Percentiles rank a stretch among this genome's conserved stretches.
phyloP scores from a whole-genome alignment of 2,888 invertebrate genomes.

The Sturmia bella region DNA sequence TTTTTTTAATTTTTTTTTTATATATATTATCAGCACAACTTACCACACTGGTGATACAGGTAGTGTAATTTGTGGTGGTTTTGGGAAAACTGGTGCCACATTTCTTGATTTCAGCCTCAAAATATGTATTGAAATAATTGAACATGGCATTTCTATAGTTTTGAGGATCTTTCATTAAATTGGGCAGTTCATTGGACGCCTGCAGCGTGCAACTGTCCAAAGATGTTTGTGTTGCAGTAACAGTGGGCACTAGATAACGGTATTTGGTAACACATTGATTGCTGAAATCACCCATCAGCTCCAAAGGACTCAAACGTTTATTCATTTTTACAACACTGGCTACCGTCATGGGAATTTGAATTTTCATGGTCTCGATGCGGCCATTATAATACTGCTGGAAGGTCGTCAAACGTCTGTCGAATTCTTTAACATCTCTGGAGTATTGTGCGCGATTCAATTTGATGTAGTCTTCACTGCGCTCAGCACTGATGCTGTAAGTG shows the following conservation, averaged over 20 bases:
- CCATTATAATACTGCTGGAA: constrained; percentile 30
- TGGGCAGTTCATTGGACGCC: constrained; percentile 24
- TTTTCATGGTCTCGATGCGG: constrained; percentile 41
- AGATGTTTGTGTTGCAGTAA: constrained; percentile 7
- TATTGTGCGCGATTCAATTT: constrained; percentile 10
- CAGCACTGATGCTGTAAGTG: neutral
- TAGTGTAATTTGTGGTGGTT: constrained; percentile 26
- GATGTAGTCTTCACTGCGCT: constrained; percentile 15
- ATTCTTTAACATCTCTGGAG: constrained; percentile 47
- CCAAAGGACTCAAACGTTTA: constrained; percentile 62
- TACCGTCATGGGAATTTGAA: constrained; percentile 33
- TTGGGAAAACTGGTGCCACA: constrained; percentile 1
- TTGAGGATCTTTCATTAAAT: neutral
- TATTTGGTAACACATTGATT: constrained; percentile 70
- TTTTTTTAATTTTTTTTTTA: too few species aligned
- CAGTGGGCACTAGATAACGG: constrained; percentile 52
- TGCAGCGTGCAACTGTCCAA: constrained; percentile 52
- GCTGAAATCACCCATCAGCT: constrained; percentile 57
- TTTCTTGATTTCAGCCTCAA: neutral
- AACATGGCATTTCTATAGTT: constrained; percentile 9
- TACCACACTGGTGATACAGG: constrained; percentile 8
- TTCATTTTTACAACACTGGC: constrained; percentile 42
- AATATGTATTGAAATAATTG: constrained; percentile 16
- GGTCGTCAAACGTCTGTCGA: constrained; percentile 46
- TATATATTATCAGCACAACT: too few species aligned